phyloP scores from a whole-genome alignment of 2,888 invertebrate genomes.

The Clitarchus hookeri region DNA sequence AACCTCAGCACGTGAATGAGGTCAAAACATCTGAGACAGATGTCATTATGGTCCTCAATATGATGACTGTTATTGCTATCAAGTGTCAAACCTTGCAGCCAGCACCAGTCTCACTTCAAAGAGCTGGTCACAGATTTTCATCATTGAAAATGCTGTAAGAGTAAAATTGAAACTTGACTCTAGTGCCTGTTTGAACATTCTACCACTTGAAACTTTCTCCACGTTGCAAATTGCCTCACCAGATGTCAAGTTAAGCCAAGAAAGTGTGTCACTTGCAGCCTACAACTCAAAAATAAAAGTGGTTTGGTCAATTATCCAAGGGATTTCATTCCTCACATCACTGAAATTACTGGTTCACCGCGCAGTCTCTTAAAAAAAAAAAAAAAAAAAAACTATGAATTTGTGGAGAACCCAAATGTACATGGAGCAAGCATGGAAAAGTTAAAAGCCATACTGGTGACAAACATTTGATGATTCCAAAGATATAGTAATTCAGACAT shows the following conservation, averaged over 20 bases:
- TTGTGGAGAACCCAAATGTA: background rate
- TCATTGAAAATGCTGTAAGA: background rate
- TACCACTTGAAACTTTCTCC: background rate
- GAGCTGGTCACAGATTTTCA: background rate
- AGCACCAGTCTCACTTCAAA: background rate
- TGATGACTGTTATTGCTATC: background rate
- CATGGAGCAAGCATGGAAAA: background rate
- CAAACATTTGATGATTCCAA: background rate
- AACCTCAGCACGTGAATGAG: no score
- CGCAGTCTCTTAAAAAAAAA: background rate
- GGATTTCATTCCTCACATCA: background rate
- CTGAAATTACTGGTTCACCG: background rate
- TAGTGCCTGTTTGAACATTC: background rate
- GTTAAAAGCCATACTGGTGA: background rate
- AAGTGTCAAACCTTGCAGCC: background rate
- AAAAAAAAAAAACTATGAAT: no score
- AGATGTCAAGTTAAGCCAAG: background rate
- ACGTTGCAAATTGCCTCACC: background rate
- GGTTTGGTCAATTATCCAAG: background rate
- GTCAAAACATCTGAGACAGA: no score
- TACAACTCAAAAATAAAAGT: background rate
- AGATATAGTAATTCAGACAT: background rate
- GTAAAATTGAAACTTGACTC: background rate
- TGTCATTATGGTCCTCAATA: no score
- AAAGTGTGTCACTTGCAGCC: background rate